These are phyloP conservation scores for Narcine bancroftii DNA, from an alignment of 2,113 vertebrate genomes.

Conservation along the genomic window DNA sequence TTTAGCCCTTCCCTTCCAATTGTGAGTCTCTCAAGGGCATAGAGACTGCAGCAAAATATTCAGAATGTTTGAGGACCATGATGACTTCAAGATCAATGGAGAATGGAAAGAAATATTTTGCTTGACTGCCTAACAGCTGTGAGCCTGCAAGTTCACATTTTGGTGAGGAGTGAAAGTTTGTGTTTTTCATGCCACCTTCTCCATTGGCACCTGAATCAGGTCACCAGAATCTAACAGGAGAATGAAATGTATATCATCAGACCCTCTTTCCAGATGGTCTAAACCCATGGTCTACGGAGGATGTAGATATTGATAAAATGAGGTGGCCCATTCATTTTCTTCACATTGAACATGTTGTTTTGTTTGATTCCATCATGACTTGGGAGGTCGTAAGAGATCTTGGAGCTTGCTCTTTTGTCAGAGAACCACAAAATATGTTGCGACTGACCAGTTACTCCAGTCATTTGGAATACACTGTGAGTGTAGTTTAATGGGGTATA, in stretches of 20 bases:
- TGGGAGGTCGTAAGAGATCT: background rate
- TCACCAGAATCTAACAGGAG: background rate
- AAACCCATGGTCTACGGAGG: background rate
- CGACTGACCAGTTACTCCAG: background rate
- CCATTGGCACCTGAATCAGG: background rate
- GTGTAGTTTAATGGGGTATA: too few species aligned
- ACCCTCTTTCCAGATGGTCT: background rate
- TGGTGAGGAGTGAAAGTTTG: background rate
- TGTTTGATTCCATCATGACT: background rate
- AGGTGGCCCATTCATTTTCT: background rate
- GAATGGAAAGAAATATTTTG: background rate
- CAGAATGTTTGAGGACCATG: background rate
- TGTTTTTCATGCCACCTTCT: background rate
- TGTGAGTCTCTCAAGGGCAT: background rate
- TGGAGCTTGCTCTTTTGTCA: background rate
- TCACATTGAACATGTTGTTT: background rate
- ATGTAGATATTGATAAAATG: background rate
- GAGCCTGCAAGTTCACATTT: background rate
- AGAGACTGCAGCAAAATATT: background rate
- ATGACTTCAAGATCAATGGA: background rate
- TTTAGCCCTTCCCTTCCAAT: background rate
- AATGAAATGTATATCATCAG: background rate
- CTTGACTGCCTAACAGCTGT: background rate
- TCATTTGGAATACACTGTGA: too few species aligned
- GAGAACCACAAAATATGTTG: background rate